Percentiles rank a stretch among this genome's conserved stretches.
phyloP scores from a whole-genome alignment of 2,797 vertebrate species.

The Mus caroli region DNA sequence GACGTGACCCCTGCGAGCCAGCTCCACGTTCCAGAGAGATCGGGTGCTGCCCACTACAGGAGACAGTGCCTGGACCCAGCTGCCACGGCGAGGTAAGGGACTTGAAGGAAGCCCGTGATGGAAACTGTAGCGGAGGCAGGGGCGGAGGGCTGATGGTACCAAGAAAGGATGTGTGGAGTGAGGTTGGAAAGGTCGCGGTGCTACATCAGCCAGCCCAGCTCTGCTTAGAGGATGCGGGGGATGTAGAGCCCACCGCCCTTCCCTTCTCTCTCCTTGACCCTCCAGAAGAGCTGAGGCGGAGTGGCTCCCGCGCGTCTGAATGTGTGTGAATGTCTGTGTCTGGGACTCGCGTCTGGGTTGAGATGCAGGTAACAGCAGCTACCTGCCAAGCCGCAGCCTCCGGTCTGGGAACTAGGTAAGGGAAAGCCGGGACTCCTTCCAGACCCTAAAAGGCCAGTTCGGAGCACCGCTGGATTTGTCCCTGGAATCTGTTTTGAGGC shows the following conservation, averaged over 20 bases:
- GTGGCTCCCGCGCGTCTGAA: not conserved
- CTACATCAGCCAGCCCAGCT: not conserved
- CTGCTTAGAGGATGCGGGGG: not conserved
- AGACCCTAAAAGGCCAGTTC: not conserved
- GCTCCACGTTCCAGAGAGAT: not conserved
- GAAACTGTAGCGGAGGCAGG: slow-evolving; percentile 69
- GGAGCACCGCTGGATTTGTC: not conserved
- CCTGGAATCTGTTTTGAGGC: slow-evolving; percentile 45
- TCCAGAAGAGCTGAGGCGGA: not conserved
- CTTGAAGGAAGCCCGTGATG: not conserved
- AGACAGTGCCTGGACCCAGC: slow-evolving; percentile 56
- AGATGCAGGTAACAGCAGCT: slow-evolving; percentile 39
- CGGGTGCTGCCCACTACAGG: not conserved
- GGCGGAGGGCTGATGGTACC: not conserved
- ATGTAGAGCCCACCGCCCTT: not conserved
- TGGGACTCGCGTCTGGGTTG: slow-evolving; percentile 56
- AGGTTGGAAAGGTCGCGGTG: not conserved
- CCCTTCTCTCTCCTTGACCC: not conserved
- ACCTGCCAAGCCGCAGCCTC: slow-evolving; percentile 69
- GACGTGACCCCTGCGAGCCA: slow-evolving; percentile 67
- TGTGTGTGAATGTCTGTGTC: not conserved
- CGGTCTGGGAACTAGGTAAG: not conserved
- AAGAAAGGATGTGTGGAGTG: not conserved
- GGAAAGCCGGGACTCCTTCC: not conserved
- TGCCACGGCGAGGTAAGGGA: slow-evolving; percentile 76